Conservation (phyloP, 1,140 invertebrate species). For the Drosophila punjabiensis region DNA sequence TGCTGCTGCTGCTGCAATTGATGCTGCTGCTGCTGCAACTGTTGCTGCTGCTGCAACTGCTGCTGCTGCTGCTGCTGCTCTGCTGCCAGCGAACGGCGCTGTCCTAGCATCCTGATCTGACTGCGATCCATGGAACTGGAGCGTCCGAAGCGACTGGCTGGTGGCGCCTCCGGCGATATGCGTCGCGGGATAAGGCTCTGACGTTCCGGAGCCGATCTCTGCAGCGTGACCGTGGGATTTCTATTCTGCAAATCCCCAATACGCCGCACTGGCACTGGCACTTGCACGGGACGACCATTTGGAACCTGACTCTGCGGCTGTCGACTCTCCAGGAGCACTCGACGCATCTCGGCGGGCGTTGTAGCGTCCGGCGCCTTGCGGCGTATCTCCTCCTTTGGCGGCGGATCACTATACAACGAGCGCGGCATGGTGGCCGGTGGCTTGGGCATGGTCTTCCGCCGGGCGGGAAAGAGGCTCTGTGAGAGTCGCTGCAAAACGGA, state of each 20-base stretch:
- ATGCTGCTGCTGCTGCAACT: background rate
- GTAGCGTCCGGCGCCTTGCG: conserved; percentile 8
- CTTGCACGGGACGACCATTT: background rate
- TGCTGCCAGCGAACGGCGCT: conserved; percentile 37
- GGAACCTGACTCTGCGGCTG: conserved; percentile 37
- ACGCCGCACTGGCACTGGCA: background rate
- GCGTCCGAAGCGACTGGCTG: conserved; percentile 45
- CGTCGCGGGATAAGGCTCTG: conserved; percentile 74
- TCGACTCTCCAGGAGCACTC: conserved; percentile 66
- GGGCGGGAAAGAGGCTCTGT: conserved; percentile 69
- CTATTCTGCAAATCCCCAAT: conserved; percentile 8
- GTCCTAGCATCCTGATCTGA: conserved; percentile 56
- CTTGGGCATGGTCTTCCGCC: conserved; percentile 73
- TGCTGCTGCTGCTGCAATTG: background rate
- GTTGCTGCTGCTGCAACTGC: background rate
- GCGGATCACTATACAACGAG: conserved; percentile 12
- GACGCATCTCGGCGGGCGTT: conserved; percentile 49
- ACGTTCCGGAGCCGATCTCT: conserved; percentile 49
- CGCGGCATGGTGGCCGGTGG: conserved; percentile 32
- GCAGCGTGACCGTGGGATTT: background rate
- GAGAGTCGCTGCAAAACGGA: conserved; percentile 79
- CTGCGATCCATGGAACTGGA: conserved; percentile 72
- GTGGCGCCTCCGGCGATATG: conserved; percentile 42
- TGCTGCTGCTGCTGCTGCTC: conserved; percentile 1
- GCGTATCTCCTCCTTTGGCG: conserved; percentile 4